These are phyloP conservation scores for Galerucella nymphaeae DNA, from an alignment of 2,888 invertebrate genomes.

Conservation along the genomic window DNA sequence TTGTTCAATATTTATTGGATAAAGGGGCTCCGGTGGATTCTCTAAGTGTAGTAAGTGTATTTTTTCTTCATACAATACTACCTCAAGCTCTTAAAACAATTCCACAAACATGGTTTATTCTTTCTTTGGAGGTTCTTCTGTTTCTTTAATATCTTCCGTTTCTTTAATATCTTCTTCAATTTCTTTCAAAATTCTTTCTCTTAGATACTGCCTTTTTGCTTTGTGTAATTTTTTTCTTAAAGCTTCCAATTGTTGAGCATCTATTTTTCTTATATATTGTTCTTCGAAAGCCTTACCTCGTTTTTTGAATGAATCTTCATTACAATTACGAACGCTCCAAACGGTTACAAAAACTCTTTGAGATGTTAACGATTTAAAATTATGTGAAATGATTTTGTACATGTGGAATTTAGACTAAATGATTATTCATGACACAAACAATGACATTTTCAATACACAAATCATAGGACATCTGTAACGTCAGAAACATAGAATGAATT, in stretches of 20 bases:
- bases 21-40: slow-evolving; percentile 83
- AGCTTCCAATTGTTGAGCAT: slow-evolving; percentile 39
- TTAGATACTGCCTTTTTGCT: slow-evolving; percentile 26
- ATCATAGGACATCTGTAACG: too few species aligned
- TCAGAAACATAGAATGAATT: too few species aligned
- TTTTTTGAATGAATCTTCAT: slow-evolving; percentile 43
- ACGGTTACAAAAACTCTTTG: background rate
- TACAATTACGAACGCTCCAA: background rate
- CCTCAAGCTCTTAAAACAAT: too few species aligned
- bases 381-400: background rate
- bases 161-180: slow-evolving; percentile 30
- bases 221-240: slow-evolving; percentile 40
- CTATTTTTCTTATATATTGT: slow-evolving; percentile 43
- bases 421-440: slow-evolving; percentile 16
- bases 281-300: slow-evolving; percentile 47
- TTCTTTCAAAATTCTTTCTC: slow-evolving; percentile 14
- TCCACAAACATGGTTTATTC: background rate
- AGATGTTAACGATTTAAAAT: background rate
- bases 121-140: slow-evolving; percentile 27
- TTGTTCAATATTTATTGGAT: slow-evolving; percentile 81
- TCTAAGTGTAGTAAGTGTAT: slow-evolving; percentile 76
- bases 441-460: slow-evolving; percentile 23
- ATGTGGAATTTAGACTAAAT: background rate
- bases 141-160: slow-evolving; percentile 31
- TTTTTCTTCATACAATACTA: background rate